Base-by-base conservation (phyloP, 2,888 invertebrate genomes). In the Ditylenchus weischeri region DNA sequence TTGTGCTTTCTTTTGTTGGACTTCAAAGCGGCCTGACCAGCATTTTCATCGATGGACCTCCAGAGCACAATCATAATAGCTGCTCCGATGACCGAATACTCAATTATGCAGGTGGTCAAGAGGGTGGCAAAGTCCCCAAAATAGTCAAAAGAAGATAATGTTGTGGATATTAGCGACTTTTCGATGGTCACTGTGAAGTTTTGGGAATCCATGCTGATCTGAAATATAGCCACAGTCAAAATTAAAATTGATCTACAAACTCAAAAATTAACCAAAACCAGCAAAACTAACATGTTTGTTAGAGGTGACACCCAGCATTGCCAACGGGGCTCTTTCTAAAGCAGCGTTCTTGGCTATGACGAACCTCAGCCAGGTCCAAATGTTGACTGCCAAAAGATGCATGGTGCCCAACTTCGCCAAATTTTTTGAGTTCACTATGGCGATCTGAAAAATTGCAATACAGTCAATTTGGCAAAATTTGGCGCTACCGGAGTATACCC, bases 341-440 rank as follows among this genome's bases (percentile, higher is more conserved):
- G 62, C 67, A 11, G 67, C 66, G 49, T 79, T 78, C 68, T 81
- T 81, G 15, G 78, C 81, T 2, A 81, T 65, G 10, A 81, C 81
- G 65, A 82, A 81, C 60, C 80, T 69, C 64, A 81, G 75, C 81
- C 81, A 81, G 1, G 81, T 81, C 80, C 81, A 81, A 5, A 81
- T 62, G 62, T 81, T 81, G 29, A 79, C 78, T 0, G 81, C 75
- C 8, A 81, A 63, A 23, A 82, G 61, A 62, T 81, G 81, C 80
- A 82, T 82, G 65, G 78, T 75, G 10, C 81, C 81, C 43, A 80
- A 73, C 36, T 81, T 79, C 18, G 75, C 76, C 18, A 79, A 66
- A 54, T 73, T 74, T 36, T 72, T 69, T 1, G 76, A 76, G 15
- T 76, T 71, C 19, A 71, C 71, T n/a, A 81, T 75, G 2, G 75